A percentile compares a stretch with the other conserved stretches of the same genome.
These are phyloP conservation scores for Shinisaurus crocodilurus DNA, from an alignment of 2,113 vertebrate species.

Conservation along the genomic window DNA sequence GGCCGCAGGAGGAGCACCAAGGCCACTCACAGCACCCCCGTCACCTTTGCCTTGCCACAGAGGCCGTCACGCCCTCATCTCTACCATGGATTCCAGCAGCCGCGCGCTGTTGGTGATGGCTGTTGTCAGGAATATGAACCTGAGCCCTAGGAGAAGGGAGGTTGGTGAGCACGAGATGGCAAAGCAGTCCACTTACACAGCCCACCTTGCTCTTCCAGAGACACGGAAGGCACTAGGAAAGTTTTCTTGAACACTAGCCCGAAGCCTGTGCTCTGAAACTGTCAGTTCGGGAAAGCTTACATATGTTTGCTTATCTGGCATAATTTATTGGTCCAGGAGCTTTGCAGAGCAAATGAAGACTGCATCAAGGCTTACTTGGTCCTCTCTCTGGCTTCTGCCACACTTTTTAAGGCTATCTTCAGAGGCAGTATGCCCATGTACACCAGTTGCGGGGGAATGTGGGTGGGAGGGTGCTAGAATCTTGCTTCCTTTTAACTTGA, in stretches of 20 bases:
- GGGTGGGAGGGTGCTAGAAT: too few species aligned
- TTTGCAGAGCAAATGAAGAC: background rate
- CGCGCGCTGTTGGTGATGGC: conserved; percentile 91
- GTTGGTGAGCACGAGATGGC: background rate
- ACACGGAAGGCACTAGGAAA: too few species aligned
- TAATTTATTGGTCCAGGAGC: too few species aligned
- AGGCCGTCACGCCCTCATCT: conserved; percentile 71
- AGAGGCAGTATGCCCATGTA: too few species aligned
- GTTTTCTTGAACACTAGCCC: too few species aligned
- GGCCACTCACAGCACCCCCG: background rate
- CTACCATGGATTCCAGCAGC: conserved; percentile 87
- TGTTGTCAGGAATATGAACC: conserved; percentile 92
- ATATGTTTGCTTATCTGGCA: background rate
- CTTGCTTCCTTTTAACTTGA: background rate
- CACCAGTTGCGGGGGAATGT: too few species aligned
- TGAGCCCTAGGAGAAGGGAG: conserved; percentile 79
- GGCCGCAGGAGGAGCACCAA: background rate
- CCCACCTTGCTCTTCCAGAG: too few species aligned
- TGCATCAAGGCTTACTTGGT: background rate
- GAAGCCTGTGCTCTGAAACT: too few species aligned
- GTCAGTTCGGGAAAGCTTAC: too few species aligned
- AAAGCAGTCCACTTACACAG: too few species aligned
- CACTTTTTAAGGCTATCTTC: too few species aligned
- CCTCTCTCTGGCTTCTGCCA: background rate
- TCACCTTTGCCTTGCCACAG: too few species aligned